Percentiles rank a stretch among this genome's conserved stretches.
Evolutionary conservation across 1,140 invertebrate genomes (phyloP).

Genomic region (Hesperophylax magnus): DNA sequence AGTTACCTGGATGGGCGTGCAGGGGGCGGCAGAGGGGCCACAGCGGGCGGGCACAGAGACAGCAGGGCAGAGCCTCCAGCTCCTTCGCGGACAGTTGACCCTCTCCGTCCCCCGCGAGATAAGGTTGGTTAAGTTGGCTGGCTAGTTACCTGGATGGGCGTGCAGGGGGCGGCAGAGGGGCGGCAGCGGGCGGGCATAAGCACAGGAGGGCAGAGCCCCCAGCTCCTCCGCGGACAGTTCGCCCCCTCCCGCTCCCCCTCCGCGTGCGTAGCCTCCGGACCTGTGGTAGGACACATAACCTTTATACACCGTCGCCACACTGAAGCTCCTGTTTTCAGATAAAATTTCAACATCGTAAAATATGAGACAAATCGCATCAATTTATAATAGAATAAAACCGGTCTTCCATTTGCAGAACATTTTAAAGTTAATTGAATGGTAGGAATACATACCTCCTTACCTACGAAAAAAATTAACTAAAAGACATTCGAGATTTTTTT

Average conservation of each 20-base stretch:
- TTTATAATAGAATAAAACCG: background rate
- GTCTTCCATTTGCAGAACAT: no score
- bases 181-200: conserved; percentile 51
- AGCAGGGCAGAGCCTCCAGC: no score
- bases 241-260: conserved; percentile 42
- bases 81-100: no score
- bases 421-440: no score
- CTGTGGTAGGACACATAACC: conserved; percentile 39
- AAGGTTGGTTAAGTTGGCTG: no score
- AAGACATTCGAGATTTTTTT: no score
- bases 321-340: conserved; percentile 32
- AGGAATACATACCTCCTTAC: no score
- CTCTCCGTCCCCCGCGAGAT: no score
- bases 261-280: conserved; percentile 29
- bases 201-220: conserved; percentile 54
- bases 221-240: conserved; percentile 54
- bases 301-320: conserved; percentile 31
- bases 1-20: no score
- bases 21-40: no score
- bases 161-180: conserved; percentile 46
- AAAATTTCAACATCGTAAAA: conserved; percentile 22
- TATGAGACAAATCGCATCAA: background rate
- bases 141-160: conserved; percentile 33
- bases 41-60: no score
- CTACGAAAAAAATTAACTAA: no score